These are phyloP conservation scores for Zapus hudsonius DNA, from an alignment of 2,113 vertebrate species.

Conservation along the genomic window DNA sequence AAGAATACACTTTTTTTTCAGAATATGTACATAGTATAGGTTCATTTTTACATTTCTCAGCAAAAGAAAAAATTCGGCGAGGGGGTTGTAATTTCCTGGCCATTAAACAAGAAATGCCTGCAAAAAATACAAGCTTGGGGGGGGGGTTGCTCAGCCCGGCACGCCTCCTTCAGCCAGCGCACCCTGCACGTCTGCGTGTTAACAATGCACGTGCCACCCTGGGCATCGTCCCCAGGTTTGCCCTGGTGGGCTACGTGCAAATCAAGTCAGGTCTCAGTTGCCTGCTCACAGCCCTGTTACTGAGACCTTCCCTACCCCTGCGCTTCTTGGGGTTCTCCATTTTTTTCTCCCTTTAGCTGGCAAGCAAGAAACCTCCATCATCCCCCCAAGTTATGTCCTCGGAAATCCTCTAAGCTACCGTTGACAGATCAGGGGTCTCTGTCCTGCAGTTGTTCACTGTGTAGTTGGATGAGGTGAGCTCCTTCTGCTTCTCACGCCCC, in stretches of 20 bases:
- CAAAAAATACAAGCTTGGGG: slow-evolving; percentile 61
- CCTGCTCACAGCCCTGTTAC: not conserved
- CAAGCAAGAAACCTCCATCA: slow-evolving; percentile 35
- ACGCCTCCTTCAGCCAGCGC: slow-evolving; percentile 59
- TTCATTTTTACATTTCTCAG: slow-evolving; percentile 65
- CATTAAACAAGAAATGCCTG: slow-evolving; percentile 60
- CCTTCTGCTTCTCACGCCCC: slow-evolving; percentile 20
- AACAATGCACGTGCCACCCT: slow-evolving; percentile 71
- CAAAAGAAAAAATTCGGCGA: not conserved
- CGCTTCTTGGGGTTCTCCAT: slow-evolving; percentile 30
- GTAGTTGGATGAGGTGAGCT: slow-evolving; percentile 17
- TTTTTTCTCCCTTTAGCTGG: slow-evolving; percentile 16
- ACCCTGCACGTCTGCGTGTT: slow-evolving; percentile 78
- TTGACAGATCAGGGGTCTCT: slow-evolving; percentile 52
- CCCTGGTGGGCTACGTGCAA: slow-evolving; percentile 52
- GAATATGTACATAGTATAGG: slow-evolving; percentile 49
- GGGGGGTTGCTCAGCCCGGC: slow-evolving; percentile 70
- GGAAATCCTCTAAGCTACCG: slow-evolving; percentile 60
- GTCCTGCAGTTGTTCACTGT: slow-evolving; percentile 62
- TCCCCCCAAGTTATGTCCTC: slow-evolving; percentile 66
- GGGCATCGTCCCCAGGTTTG: slow-evolving; percentile 69
- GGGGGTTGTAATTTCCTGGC: slow-evolving; percentile 54
- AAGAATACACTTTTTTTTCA: slow-evolving; percentile 7
- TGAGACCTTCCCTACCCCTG: not conserved
- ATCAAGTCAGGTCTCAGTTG: slow-evolving; percentile 48